Conservation (phyloP, 53 echinoderm and acorn worm genomes). For the Antedon mediterranea region DNA sequence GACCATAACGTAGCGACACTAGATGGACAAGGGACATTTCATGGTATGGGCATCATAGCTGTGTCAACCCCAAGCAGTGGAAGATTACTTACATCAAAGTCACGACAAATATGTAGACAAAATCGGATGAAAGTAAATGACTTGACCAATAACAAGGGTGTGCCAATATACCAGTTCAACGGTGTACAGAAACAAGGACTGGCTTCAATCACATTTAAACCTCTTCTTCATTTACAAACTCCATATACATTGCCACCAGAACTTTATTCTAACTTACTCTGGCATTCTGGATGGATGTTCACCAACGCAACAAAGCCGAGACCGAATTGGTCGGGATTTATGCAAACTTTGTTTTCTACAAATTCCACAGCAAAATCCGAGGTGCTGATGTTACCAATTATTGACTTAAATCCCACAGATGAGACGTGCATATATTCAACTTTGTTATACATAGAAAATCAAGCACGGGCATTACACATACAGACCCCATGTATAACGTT, state of each 20-base stretch:
- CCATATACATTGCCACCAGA: too few species aligned
- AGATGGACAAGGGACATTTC: too few species aligned
- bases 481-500: constrained; percentile 11
- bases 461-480: neutral
- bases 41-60: too few species aligned
- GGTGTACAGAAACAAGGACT: neutral
- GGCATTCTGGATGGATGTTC: too few species aligned
- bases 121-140: constrained; percentile 3
- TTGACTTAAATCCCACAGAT: constrained; percentile 9
- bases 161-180: neutral
- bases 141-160: constrained; percentile 5
- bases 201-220: constrained; percentile 8
- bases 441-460: constrained; percentile 1
- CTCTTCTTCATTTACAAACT: neutral
- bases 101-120: neutral
- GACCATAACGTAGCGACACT: too few species aligned
- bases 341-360: constrained; percentile 1
- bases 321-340: constrained; percentile 21
- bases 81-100: neutral
- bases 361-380: too few species aligned
- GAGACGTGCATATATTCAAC: constrained; percentile 25
- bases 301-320: neutral
- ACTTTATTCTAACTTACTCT: too few species aligned
- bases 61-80: neutral
- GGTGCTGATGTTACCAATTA: too few species aligned